Evolutionary conservation across 2,113 vertebrate species (phyloP), one percentile per base, ranked within the genome.

Genomic region (Balaeniceps rex): DNA sequence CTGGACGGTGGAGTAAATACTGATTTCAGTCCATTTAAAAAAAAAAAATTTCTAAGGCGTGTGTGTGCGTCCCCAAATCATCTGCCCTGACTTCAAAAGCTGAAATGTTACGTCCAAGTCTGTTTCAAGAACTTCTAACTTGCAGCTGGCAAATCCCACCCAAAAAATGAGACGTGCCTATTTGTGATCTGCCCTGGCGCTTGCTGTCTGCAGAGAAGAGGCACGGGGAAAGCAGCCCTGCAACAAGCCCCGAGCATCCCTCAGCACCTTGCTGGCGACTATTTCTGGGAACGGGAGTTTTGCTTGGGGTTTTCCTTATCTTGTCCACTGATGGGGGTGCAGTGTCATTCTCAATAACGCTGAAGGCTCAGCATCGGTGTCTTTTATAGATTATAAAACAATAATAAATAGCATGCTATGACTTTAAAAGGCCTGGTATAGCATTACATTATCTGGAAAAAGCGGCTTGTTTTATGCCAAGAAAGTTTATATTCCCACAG

Each of bases 401-500:
- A 87, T 7, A 85, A 85, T 28, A 85, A 94, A 80, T 14, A 72
- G 63, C 66, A n/a, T 0, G 44, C 13, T 72, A 2, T 3, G 61
- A 36, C 47, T 96, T 92, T 89, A 75, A 92, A 91, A 49, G 91
- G 86, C 40, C 65, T 24, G 54, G 52, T 38, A 25, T 5, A 79
- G 57, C 24, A 31, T 68, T 44, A 46, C 28, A 72, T 69, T 61
- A 84, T 75, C 80, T 89, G 83, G 90, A 65, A 85, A 88, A 93
- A 75, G 34, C 8, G 4, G 46, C 61, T 36, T 75, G 51, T 11
- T 57, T 75, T 18, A 55, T 14, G 83, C 93, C 91, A 97, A 54
- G 81, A 51, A 88, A 90, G 70, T 68, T 68, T 80, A 8, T 60
- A 93, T 95, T 94, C 91, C 94, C 94, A 65, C 19, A 54, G 54